Evolutionary conservation across 2,888 invertebrate species (phyloP).

Genomic region (Ctenicera cuprea): DNA sequence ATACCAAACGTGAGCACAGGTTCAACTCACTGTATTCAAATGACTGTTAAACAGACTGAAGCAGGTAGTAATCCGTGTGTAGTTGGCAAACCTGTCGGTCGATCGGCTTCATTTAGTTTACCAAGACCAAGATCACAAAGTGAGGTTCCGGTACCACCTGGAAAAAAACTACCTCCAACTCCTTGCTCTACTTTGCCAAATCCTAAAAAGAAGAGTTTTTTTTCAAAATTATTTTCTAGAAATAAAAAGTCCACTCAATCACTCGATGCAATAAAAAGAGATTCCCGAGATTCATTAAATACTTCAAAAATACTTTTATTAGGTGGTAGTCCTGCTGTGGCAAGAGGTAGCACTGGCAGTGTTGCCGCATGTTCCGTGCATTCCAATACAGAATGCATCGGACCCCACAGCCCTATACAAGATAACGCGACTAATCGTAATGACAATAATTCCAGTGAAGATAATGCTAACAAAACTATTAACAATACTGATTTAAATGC

Average conservation of each 20-base stretch:
- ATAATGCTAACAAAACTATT: neutral
- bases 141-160: constrained; percentile 70
- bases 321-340: constrained; percentile 61
- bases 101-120: constrained; percentile 66
- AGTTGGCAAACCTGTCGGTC: constrained; percentile 59
- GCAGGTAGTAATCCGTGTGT: constrained; percentile 58
- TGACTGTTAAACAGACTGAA: constrained; percentile 58
- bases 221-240: constrained; percentile 79
- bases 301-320: constrained; percentile 49
- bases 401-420: neutral
- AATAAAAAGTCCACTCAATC: constrained; percentile 71
- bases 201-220: constrained; percentile 78
- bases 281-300: constrained; percentile 48
- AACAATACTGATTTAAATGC: constrained; percentile 51
- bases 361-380: constrained; percentile 60
- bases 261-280: constrained; percentile 61
- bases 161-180: constrained; percentile 76
- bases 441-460: neutral
- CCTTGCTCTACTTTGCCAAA: constrained; percentile 73
- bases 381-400: neutral
- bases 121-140: constrained; percentile 62
- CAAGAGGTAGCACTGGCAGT: constrained; percentile 71
- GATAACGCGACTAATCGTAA: constrained; percentile 15
- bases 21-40: constrained; percentile 60
- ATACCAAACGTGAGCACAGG: constrained; percentile 27